These are phyloP conservation scores for Matsumyia berberina DNA, from an alignment of 2,888 invertebrate species.

Conservation along the genomic window DNA sequence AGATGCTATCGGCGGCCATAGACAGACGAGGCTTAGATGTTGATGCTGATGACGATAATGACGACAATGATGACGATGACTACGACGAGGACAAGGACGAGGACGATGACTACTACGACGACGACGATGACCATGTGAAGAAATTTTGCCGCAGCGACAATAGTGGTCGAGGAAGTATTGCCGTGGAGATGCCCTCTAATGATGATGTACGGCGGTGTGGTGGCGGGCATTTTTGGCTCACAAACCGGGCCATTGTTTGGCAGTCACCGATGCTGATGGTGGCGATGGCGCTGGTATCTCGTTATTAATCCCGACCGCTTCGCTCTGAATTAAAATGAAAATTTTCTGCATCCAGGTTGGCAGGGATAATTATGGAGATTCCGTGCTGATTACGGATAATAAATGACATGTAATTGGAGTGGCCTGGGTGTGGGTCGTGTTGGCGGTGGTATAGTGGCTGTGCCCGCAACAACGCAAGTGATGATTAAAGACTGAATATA, in stretches of 20 bases:
- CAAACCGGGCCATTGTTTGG: slow-evolving; percentile 33
- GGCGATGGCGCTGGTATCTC: slow-evolving; percentile 31
- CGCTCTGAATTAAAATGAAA: slow-evolving; percentile 64
- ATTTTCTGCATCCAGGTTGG: slow-evolving; percentile 54
- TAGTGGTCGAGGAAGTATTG: neutral
- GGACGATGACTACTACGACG: slow-evolving; percentile 6
- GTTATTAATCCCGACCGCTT: slow-evolving; percentile 47
- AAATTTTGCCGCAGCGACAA: slow-evolving; percentile 30
- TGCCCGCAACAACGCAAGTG: slow-evolving; percentile 30
- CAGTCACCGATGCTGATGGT: slow-evolving; percentile 8
- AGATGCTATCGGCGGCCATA: slow-evolving; percentile 67
- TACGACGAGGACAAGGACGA: slow-evolving; percentile 5
- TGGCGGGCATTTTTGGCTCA: slow-evolving; percentile 43
- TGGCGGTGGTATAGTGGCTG: slow-evolving; percentile 16
- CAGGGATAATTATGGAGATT: slow-evolving; percentile 74
- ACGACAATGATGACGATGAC: slow-evolving; percentile 52
- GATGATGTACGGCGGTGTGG: slow-evolving; percentile 61
- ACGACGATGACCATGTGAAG: slow-evolving; percentile 65
- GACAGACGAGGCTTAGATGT: slow-evolving; percentile 62
- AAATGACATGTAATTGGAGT: slow-evolving; percentile 74
- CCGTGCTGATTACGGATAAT: slow-evolving; percentile 73
- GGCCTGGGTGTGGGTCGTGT: slow-evolving; percentile 59
- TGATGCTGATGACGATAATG: slow-evolving; percentile 71
- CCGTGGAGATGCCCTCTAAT: slow-evolving; percentile 46
- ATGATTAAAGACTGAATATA: slow-evolving; percentile 55